Evolutionary conservation across 2,888 invertebrate genomes (phyloP), one percentile per base, ranked within the genome.

Genomic region (Drosophila formosana): DNA sequence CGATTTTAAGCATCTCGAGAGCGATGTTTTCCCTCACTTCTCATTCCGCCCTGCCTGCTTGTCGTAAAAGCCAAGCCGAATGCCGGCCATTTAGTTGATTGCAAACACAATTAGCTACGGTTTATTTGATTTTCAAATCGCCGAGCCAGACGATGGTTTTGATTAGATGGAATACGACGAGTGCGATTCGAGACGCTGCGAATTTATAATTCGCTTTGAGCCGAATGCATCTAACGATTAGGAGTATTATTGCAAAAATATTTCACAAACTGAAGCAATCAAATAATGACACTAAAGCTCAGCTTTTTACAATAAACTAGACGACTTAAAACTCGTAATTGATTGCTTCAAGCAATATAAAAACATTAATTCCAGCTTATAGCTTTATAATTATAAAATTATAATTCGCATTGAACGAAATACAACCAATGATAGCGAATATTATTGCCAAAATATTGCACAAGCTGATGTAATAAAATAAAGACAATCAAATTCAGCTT

Each of bases 61-160:
- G 13, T 72, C 68, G 70, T 72, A 70, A 76, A 79, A 75, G 79
- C 66, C 82, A 85, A 75, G 77, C 67, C 80, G 89, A 85, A 82
- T 89, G 82, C 70, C 60, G 71, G 71, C 72, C 74, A 87, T 85
- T 85, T 87, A 80, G 75, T 89, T 85, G 84, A 85, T 85, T 87
- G 75, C 89, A 82, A 85, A 85, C 88, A 89, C 88, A 85, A 85
- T 85, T 85, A 85, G 89, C 82, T 65, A 72, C 60, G 82, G 82
- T 75, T 77, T 85, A 87, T 85, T 85, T 85, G 89, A 85, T 87
- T 85, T 79, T 80, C 85, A 67, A 84, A 75, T 52, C 55, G 77
- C 63, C 60, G 57, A 63, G 50, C 73, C 73, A 71, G 69, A 69
- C 66, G 67, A 75, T 62, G 68, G 56, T 49, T 51, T 57, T 13